Evolutionary conservation across 2,797 vertebrate genomes (phyloP), one percentile per base, ranked within the genome.

Genomic region (Otolemur crassicaudatus): DNA sequence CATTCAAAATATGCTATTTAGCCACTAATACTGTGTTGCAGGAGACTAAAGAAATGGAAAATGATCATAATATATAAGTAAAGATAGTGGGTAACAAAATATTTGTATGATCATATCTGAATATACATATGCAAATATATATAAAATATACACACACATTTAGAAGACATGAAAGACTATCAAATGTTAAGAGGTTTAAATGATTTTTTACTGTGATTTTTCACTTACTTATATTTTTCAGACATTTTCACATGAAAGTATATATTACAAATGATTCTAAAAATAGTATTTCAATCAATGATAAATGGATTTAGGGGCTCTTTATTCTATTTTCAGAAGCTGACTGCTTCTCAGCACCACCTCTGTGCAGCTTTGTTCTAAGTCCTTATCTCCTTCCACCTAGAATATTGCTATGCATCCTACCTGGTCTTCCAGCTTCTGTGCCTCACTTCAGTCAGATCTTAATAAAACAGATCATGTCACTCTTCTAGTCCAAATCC

Each of bases 31-130:
- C 40, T 95, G 69, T 81, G 4, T 63, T 81, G 13, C 58, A 83
- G 53, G 31, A 92, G 29, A 87, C 91, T 92, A 77, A 79, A 90
- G 72, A 92, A 95, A 87, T 88, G 23, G 14, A 19, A 86, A 83
- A 65, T 72, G 22, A 86, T 69, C 20, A 87, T 70, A 87, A 58
- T 60, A 80, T 61, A 43, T 72, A 85, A 77, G 22, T 46, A 56
- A 25, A 63, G 31, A 75, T 43, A 67, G 23, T n/a, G 11, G 5
- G 31, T 85, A 80, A 69, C 25, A 91, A 84, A 76, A 75, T 73
- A 31, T 29, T 80, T 86, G 22, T 56, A 91, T 80, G 67, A 43
- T 27, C 12, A 31, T 31, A 61, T 43, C 43, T 56, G 46, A 76
- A 56, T 22, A 37, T 40, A 73, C n/a, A 70, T 12, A 65, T 40